Conservation (phyloP, 30 jellyfish, hydroid and myxozoan species). For the Aurelia sp. region DNA sequence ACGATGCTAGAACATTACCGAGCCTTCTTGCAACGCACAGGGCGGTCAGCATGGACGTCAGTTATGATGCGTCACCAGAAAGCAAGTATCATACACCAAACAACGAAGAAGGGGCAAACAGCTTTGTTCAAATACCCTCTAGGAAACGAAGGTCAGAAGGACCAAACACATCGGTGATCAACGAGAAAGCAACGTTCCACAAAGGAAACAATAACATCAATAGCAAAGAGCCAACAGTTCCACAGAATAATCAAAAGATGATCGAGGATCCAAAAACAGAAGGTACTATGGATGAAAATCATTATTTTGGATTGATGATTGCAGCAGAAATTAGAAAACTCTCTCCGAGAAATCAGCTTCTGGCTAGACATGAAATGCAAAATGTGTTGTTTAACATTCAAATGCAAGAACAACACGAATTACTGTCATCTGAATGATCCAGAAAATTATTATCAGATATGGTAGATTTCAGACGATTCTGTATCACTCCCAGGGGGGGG, state of each 20-base stretch:
- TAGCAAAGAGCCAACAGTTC: neutral
- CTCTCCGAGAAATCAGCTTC: conserved; percentile 5
- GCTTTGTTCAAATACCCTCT: neutral
- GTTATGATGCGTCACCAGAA: neutral
- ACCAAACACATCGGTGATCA: neutral
- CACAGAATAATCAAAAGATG: neutral
- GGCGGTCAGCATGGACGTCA: neutral
- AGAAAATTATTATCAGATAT: no score
- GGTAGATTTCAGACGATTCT: no score
- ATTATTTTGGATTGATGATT: conserved; percentile 3
- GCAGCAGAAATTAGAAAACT: neutral
- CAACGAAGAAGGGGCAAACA: neutral
- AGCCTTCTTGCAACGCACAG: neutral
- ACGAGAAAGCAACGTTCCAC: neutral
- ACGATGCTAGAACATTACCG: neutral
- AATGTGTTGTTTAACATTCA: neutral
- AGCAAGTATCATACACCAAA: no score
- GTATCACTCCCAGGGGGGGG: no score
- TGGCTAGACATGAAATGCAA: conserved; percentile 1
- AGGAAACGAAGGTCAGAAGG: neutral
- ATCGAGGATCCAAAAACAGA: neutral
- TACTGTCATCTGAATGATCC: no score
- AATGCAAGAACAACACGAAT: conserved; percentile 1
- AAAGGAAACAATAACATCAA: neutral
- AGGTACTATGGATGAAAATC: neutral